A percentile compares a stretch with the other conserved stretches of the same genome.
Conservation (phyloP, 2,113 vertebrate species). For the Anoura caudifer region DNA sequence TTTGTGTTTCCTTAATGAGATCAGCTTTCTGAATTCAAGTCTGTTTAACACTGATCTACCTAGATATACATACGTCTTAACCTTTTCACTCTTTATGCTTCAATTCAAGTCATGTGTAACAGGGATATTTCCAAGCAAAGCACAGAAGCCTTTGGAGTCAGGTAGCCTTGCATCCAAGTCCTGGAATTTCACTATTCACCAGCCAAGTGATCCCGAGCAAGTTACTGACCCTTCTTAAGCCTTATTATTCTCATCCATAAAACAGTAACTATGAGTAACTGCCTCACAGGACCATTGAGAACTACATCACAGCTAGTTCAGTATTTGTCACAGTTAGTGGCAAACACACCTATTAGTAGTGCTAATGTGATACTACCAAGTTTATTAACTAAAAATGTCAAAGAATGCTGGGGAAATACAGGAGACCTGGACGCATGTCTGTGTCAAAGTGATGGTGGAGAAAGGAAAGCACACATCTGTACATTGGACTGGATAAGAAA, state of each 20-base stretch:
- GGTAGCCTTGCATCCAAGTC: neutral
- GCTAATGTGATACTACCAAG: neutral
- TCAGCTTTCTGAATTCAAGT: neutral
- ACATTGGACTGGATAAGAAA: neutral
- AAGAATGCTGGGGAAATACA: neutral
- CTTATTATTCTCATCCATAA: neutral
- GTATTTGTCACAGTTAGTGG: neutral
- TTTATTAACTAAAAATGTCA: neutral
- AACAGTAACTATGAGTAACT: neutral
- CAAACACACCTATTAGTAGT: accelerated
- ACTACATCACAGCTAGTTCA: accelerated
- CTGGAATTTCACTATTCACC: neutral
- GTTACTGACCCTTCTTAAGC: neutral
- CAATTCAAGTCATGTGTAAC: neutral
- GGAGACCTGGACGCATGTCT: too few species aligned
- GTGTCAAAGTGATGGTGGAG: accelerated
- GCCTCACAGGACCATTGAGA: accelerated
- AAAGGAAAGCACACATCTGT: neutral
- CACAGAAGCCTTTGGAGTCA: neutral
- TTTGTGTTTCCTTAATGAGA: neutral
- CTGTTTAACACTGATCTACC: neutral
- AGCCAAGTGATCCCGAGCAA: neutral
- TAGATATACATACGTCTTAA: neutral
- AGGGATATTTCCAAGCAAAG: neutral
- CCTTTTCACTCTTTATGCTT: neutral